These are phyloP conservation scores for Helicolenus hilgendorfi DNA, from an alignment of 2,797 vertebrate genomes.

Conservation along the genomic window DNA sequence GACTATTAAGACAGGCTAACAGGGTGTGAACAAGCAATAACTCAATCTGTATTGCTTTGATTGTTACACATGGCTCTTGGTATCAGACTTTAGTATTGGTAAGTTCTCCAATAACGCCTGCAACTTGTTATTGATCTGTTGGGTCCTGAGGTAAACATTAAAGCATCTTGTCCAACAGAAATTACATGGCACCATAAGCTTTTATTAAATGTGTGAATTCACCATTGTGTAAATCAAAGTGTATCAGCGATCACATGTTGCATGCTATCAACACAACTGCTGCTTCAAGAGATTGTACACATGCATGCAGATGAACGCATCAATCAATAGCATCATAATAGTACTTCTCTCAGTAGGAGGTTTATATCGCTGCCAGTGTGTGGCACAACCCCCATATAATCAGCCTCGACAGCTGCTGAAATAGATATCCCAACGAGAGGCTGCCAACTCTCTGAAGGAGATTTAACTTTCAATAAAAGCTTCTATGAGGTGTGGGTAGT, in stretches of 20 bases:
- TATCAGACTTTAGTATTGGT: slow-evolving; percentile 33
- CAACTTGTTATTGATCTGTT: slow-evolving; percentile 45
- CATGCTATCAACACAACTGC: slow-evolving; percentile 37
- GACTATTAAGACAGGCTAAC: slow-evolving; percentile 47
- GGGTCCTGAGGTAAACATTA: slow-evolving; percentile 28
- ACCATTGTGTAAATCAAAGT: background rate
- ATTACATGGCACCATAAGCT: background rate
- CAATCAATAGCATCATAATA: slow-evolving; percentile 81
- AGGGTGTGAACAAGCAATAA: slow-evolving; percentile 63
- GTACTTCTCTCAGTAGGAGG: slow-evolving; percentile 72
- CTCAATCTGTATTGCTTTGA: slow-evolving; percentile 63
- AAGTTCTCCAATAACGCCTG: slow-evolving; percentile 40
- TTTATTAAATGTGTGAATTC: background rate
- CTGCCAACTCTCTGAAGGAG: slow-evolving; percentile 79
- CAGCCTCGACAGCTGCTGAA: slow-evolving; percentile 82
- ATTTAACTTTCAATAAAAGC: slow-evolving; percentile 86
- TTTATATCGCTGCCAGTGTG: slow-evolving; percentile 77
- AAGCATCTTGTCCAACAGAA: slow-evolving; percentile 2
- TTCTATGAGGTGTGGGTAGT: slow-evolving; percentile 74
- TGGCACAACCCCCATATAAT: slow-evolving; percentile 81
- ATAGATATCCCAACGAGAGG: slow-evolving; percentile 83
- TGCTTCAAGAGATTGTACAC: slow-evolving; percentile 39
- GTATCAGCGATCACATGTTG: slow-evolving; percentile 55
- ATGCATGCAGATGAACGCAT: slow-evolving; percentile 80
- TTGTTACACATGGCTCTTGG: slow-evolving; percentile 12